Base-by-base conservation (phyloP, 2,888 invertebrate species). In the Deilephila porcellus region DNA sequence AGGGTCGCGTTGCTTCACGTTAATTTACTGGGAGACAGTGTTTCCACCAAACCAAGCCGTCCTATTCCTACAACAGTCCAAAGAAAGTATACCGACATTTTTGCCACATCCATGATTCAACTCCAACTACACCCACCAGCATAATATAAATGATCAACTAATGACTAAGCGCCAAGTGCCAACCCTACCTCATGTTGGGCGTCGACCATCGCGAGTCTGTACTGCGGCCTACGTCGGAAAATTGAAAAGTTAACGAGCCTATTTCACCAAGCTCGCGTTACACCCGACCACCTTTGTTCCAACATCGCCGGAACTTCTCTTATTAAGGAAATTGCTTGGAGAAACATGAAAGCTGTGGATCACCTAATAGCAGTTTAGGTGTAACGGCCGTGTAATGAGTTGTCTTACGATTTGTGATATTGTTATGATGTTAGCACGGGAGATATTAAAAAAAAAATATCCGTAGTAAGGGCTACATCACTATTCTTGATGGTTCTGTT, bases 161-260 rank as follows among this genome's bases (percentile, higher is more conserved):
- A 59, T 25, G 52, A 62, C 45, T 45, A 45, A 45, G 11, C 2
- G 45, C 11, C 11, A 59, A 32, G n/a, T 52, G 63, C 32, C 71
- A 73, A 25, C 71, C 71, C 71, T 71, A 73, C 17, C 56, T 32
- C 45, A n/a, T 19, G 59, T 71, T 32, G 67, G 70, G 71, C 34
- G 53, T 32, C 70, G 73, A 76, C 76, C 80, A 76, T 81, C 77
- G 77, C 76, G 74, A 71, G 73, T 71, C 53, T 74, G 64, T 67
- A 77, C 78, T 82, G 78, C 73, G 83, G 87, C 91, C 87, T 88
- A 88, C 84, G 88, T 86, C 82, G 85, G 91, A 91, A 93, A 93
- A 93, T 93, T 93, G 92, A 93, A 93, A 93, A 92, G 92, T 91
- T 93, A 93, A 93, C 92, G 90, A 92, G 93, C 91, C 91, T 90